Conservation (phyloP, 2,797 vertebrate genomes). For the Sciurus carolinensis region DNA sequence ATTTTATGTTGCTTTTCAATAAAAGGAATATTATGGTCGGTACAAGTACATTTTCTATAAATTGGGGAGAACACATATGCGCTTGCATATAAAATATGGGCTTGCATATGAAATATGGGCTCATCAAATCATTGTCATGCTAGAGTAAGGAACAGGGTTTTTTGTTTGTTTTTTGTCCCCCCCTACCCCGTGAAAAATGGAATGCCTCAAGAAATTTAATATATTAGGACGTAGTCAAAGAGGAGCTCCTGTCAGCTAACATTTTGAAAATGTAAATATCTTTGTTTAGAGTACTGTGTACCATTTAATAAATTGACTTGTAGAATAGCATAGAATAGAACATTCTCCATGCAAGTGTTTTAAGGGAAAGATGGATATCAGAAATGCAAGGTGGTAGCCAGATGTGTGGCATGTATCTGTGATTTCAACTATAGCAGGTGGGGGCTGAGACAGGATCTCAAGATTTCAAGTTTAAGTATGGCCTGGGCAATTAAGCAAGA, state of each 20-base stretch:
- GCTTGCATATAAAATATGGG: background rate
- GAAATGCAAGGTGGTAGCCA: background rate
- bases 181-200: background rate
- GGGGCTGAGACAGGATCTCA: background rate
- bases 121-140: constrained; percentile 33
- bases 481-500: background rate
- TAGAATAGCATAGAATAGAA: background rate
- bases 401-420: background rate
- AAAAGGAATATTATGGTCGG: constrained; percentile 79
- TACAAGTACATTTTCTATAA: constrained; percentile 54
- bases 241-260: background rate
- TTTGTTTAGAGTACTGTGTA: constrained; percentile 9
- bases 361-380: background rate
- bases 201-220: background rate
- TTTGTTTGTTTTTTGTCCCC: background rate
- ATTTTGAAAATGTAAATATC: constrained; percentile 16
- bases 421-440: no score
- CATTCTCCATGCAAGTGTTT: background rate
- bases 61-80: background rate
- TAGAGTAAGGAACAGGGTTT: background rate
- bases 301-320: constrained; percentile 21
- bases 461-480: background rate
- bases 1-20: constrained; percentile 82
- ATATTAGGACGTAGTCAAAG: background rate
- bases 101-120: background rate